Base-by-base conservation (phyloP, 2,797 vertebrate species). In the Acanthornis magna region DNA sequence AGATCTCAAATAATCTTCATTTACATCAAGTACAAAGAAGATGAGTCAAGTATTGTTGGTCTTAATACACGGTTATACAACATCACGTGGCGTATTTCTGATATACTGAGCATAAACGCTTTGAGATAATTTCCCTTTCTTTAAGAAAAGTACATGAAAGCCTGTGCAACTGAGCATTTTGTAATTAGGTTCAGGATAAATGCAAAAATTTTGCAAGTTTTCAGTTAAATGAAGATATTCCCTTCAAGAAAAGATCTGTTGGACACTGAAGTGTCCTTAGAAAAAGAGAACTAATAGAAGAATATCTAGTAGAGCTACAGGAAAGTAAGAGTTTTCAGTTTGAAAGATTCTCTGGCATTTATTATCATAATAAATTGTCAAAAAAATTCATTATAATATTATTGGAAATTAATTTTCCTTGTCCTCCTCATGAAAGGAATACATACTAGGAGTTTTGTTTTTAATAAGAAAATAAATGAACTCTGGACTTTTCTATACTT, bases 1-100 rank as follows among this genome's bases (percentile, higher is more conserved):
- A 91, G 42, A 90, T 79, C 85, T 82, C 88, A 88, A 80, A 84
- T 55, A 48, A 65, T 87, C n/a, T 65, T 87, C 5, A 38, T 93
- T 95, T 85, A 62, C 57, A 72, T 68, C n/a, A 66, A 89, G 40
- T 58, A 48, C 26, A 91, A 95, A 91, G 61, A 71, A 40, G 48
- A 88, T 58, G 67, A 60, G 68, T 48, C 42, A 65, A 51, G 45
- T 84, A 27, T 57, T 70, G 43, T 42, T 82, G 53, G 29, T 90
- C 57, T 89, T 85, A 25, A 47, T 77, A 54, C 40, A 7, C 26
- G 38, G 11, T 50, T 74, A 17, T 58, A n/a, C 21, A 57, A 36
- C 30, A 58, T 67, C 87, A 54, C 45, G 32, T n/a, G 42, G 22
- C 74, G 10, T 13, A 75, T 68, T 95, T 94, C 89, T 91, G 40